Conservation (phyloP, 2,113 vertebrate species). For the Riparia riparia region DNA sequence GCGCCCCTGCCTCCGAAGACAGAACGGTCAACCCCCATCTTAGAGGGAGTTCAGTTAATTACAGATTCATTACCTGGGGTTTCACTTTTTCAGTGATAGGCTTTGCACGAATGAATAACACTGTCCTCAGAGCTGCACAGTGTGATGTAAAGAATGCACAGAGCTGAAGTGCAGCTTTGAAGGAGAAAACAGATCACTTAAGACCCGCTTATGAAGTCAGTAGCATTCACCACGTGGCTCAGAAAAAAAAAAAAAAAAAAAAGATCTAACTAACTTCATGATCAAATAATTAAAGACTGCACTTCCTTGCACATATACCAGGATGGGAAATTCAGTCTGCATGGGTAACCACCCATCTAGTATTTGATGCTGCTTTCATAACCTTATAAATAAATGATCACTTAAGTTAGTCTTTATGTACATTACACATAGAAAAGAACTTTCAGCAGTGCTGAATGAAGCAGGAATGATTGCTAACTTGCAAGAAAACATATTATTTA, state of each 20-base stretch:
- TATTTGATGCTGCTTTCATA: neutral
- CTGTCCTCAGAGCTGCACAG: neutral
- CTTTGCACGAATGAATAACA: neutral
- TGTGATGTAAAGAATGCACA: neutral
- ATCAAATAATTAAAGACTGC: neutral
- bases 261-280: neutral
- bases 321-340: neutral
- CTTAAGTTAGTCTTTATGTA: neutral
- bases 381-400: neutral
- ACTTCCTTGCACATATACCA: neutral
- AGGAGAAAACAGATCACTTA: neutral
- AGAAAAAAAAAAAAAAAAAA: constrained; percentile 2
- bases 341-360: neutral
- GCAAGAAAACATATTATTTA: neutral
- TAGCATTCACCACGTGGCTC: neutral
- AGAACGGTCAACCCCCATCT: neutral
- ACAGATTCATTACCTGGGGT: neutral
- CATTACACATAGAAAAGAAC: neutral
- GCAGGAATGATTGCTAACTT: neutral
- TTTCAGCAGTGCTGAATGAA: neutral
- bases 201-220: neutral
- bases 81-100: neutral
- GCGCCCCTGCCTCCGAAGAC: neutral
- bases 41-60: neutral
- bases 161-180: neutral